Conservation (phyloP, 2,888 invertebrate species). For the Galerucella pusilla region DNA sequence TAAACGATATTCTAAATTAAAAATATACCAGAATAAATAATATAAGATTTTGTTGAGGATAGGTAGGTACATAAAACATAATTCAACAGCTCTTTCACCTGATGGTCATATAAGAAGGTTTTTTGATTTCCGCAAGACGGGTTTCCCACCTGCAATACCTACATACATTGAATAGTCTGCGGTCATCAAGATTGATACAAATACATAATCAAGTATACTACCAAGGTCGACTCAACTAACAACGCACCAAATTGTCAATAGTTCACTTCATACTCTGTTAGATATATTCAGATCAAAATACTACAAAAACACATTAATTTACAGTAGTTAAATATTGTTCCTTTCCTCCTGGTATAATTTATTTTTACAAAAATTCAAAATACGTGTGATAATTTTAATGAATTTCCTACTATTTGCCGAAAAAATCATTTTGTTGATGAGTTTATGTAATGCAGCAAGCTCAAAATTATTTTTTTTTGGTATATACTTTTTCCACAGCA, state of each 20-base stretch:
- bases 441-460: too few relatives aligned
- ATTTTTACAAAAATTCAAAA: too few relatives aligned
- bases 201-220: conserved; percentile 6
- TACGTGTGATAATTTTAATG: too few relatives aligned
- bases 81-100: neutral
- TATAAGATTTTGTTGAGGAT: neutral
- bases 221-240: conserved; percentile 25
- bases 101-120: conserved; percentile 1
- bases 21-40: neutral
- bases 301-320: neutral
- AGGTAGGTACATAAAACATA: too few relatives aligned
- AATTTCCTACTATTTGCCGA: too few relatives aligned
- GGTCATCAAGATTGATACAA: conserved; percentile 7
- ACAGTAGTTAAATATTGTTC: neutral
- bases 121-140: conserved; percentile 11
- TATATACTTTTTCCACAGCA: too few relatives aligned
- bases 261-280: conserved; percentile 21
- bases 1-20: neutral
- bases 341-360: too few relatives aligned
- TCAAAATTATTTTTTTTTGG: too few relatives aligned
- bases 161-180: neutral
- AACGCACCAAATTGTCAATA: conserved; percentile 18
- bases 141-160: conserved; percentile 20
- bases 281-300: conserved; percentile 9
- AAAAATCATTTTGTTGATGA: too few relatives aligned